Percentiles rank a stretch among this genome's conserved stretches.
These are phyloP conservation scores for Sinelater perroti DNA, from an alignment of 2,888 invertebrate species.

Conservation along the genomic window DNA sequence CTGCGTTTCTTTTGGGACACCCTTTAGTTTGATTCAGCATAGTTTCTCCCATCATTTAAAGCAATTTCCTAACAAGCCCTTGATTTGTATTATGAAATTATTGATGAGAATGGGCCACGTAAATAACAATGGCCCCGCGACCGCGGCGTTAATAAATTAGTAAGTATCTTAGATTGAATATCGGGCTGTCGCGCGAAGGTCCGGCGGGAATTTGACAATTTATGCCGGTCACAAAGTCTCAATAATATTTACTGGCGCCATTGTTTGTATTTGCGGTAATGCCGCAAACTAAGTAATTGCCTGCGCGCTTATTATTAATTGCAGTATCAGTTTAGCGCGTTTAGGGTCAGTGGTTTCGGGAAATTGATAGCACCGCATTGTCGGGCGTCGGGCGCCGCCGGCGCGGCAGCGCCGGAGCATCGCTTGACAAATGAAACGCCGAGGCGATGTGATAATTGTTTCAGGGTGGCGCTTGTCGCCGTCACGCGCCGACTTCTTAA, in stretches of 20 bases:
- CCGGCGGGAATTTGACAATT: not conserved
- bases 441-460: conserved; percentile 43
- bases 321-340: conserved; percentile 53
- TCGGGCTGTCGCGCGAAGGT: no score
- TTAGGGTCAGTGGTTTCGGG: conserved; percentile 42
- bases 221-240: conserved; percentile 19
- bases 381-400: conserved; percentile 44
- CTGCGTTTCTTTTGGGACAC: no score
- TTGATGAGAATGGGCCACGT: no score
- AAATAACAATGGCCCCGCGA: no score
- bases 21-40: no score
- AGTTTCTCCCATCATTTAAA: no score
- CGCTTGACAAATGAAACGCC: conserved; percentile 48
- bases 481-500: conserved; percentile 45
- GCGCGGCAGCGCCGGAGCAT: conserved; percentile 44
- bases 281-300: conserved; percentile 53
- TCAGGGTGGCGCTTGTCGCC: conserved; percentile 42
- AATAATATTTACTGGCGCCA: conserved; percentile 23
- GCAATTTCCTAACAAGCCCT: no score
- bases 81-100: no score
- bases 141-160: no score
- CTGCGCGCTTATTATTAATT: conserved; percentile 57
- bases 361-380: conserved; percentile 48
- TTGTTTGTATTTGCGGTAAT: conserved; percentile 46
- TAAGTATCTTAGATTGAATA: no score